Evolutionary conservation across 2,888 invertebrate genomes (phyloP).

Genomic region (Operophtera brumata): DNA sequence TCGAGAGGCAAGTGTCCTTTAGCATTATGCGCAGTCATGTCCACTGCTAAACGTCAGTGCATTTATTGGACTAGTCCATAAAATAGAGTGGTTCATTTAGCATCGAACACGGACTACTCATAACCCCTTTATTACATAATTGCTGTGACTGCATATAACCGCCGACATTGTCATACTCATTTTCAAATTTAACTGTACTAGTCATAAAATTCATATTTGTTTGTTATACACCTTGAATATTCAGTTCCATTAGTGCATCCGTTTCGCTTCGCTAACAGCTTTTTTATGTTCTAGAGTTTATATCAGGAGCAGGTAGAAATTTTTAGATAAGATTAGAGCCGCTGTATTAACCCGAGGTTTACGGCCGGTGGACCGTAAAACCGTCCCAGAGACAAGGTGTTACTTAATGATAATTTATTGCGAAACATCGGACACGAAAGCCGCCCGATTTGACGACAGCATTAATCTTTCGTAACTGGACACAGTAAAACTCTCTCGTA

Average conservation of each 20-base stretch:
- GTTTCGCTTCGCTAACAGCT: slow-evolving; percentile 40
- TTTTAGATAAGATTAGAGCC: slow-evolving; percentile 69
- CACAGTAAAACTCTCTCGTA: slow-evolving; percentile 55
- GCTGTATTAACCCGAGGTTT: slow-evolving; percentile 59
- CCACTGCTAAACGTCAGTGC: slow-evolving; percentile 53
- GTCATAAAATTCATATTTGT: slow-evolving; percentile 55
- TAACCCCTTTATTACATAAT: slow-evolving; percentile 68
- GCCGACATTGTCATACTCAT: slow-evolving; percentile 50
- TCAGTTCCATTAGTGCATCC: slow-evolving; percentile 49
- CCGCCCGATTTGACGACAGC: slow-evolving; percentile 61
- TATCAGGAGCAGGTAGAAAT: slow-evolving; percentile 66
- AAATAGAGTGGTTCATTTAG: slow-evolving; percentile 71
- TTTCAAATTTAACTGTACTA: slow-evolving; percentile 49
- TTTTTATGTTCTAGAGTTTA: slow-evolving; percentile 54
- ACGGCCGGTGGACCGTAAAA: slow-evolving; percentile 63
- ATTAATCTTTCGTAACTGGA: slow-evolving; percentile 72
- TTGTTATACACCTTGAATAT: slow-evolving; percentile 50
- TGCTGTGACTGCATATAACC: slow-evolving; percentile 36
- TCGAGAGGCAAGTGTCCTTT: slow-evolving; percentile 70
- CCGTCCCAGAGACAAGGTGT: slow-evolving; percentile 65
- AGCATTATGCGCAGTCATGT: slow-evolving; percentile 48
- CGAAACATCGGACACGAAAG: slow-evolving; percentile 60
- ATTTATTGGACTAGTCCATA: slow-evolving; percentile 69
- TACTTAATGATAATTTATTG: slow-evolving; percentile 79
- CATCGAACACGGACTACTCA: slow-evolving; percentile 47